Conservation (phyloP, 2,113 vertebrate genomes). For the Mellivora capensis region DNA sequence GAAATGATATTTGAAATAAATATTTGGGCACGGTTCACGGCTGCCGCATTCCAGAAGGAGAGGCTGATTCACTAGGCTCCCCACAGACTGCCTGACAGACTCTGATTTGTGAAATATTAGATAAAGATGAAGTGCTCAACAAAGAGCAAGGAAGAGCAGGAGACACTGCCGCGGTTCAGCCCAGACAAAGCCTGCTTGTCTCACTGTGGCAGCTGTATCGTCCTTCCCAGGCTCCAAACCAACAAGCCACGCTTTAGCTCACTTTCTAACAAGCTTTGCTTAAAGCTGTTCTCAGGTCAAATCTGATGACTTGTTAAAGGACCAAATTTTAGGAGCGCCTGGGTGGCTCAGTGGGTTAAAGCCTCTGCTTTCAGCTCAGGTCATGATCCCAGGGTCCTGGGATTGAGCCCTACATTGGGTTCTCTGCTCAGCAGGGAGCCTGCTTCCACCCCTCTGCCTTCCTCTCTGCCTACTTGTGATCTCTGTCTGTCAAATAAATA, state of each 20-base stretch:
- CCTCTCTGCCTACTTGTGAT: too few species aligned
- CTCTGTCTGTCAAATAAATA: too few species aligned
- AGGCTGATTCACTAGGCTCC: not conserved
- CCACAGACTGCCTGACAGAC: conserved; percentile 35
- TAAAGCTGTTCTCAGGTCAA: not conserved
- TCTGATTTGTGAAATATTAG: conserved; percentile 42
- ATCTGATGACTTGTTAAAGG: not conserved
- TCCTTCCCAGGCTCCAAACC: not conserved
- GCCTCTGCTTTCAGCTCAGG: too few species aligned
- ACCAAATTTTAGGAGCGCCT: conserved; percentile 3
- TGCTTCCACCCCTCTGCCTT: too few species aligned
- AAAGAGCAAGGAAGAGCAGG: conserved; percentile 38
- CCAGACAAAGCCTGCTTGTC: not conserved
- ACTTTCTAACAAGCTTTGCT: conserved; percentile 16
- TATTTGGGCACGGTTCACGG: not conserved
- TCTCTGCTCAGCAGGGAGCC: too few species aligned
- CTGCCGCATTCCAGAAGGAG: conserved; percentile 24
- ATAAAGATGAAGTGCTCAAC: conserved; percentile 54
- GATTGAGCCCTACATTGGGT: too few species aligned
- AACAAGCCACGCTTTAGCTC: conserved; percentile 39
- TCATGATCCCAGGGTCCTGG: too few species aligned
- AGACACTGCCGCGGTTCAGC: not conserved
- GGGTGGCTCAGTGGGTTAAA: too few species aligned
- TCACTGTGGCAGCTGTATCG: not conserved
- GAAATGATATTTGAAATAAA: conserved; percentile 42